Evolutionary conservation across 2,888 invertebrate genomes (phyloP).

Genomic region (Caenorhabditis sp.): DNA sequence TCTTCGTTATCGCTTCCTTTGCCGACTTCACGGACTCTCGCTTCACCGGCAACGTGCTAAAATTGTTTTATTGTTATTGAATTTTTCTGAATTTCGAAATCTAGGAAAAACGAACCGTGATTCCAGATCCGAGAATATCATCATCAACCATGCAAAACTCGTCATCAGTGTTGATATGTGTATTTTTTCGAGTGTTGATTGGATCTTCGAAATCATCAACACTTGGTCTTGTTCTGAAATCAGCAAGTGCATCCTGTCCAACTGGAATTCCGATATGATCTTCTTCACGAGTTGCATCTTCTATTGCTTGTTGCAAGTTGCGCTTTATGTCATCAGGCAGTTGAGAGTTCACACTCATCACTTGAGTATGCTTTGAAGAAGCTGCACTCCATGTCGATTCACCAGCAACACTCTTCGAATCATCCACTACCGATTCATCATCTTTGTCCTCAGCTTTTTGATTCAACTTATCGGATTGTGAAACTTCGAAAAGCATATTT

Average conservation of each 20-base stretch:
- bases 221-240: constrained; percentile 19
- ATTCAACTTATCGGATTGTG: constrained; percentile 46
- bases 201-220: neutral
- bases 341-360: constrained; percentile 7
- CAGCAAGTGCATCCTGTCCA: constrained; percentile 45
- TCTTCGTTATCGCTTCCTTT: constrained; percentile 3
- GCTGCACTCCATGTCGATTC: constrained; percentile 40
- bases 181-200: neutral
- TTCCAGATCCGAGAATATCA: constrained; percentile 59
- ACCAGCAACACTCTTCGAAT: constrained; percentile 21
- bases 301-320: constrained; percentile 42
- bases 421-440: constrained; percentile 16
- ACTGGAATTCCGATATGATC: constrained; percentile 27
- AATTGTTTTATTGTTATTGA: neutral
- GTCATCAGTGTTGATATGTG: constrained; percentile 42
- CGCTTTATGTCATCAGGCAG: constrained; percentile 27
- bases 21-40: constrained; percentile 23
- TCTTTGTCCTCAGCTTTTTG: constrained; percentile 5
- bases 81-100: neutral
- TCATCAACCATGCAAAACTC: constrained; percentile 68
- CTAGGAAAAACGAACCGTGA: constrained; percentile 44
- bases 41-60: constrained; percentile 34
- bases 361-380: constrained; percentile 21
- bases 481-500: constrained; percentile 54
- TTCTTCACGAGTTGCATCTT: constrained; percentile 45